Evolutionary conservation across 2,888 invertebrate species (phyloP).

Genomic region (Ethmia dodecea): DNA sequence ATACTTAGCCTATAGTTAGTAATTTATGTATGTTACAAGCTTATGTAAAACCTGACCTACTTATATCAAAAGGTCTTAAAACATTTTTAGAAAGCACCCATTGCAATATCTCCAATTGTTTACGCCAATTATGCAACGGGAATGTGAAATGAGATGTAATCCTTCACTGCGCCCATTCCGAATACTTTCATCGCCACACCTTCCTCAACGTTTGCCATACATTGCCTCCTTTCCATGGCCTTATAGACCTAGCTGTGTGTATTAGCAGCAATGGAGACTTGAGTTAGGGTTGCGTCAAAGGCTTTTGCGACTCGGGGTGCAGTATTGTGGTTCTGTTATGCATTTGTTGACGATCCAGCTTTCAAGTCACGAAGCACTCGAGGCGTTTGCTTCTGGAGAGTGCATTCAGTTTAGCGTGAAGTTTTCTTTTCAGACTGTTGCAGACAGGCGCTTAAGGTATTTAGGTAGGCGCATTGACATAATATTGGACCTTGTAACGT

Average conservation of each 20-base stretch:
- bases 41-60: too few relatives aligned
- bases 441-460: slow-evolving; percentile 28
- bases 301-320: slow-evolving; percentile 8
- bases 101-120: slow-evolving; percentile 28
- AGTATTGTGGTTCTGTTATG: slow-evolving; percentile 27
- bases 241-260: too few relatives aligned
- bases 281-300: not conserved
- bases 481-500: too few relatives aligned
- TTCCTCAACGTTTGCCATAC: too few relatives aligned
- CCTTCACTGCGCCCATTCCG: too few relatives aligned
- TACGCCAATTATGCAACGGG: slow-evolving; percentile 34
- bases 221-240: too few relatives aligned
- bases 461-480: not conserved
- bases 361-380: slow-evolving; percentile 45
- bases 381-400: slow-evolving; percentile 44
- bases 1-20: too few relatives aligned
- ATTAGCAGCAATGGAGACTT: too few relatives aligned
- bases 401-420: slow-evolving; percentile 53
- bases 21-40: too few relatives aligned
- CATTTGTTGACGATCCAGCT: slow-evolving; percentile 39
- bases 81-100: too few relatives aligned
- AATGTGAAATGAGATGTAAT: slow-evolving; percentile 30
- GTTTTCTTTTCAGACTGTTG: slow-evolving; percentile 32
- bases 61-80: too few relatives aligned
- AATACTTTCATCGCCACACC: too few relatives aligned